Percentiles rank a stretch among this genome's conserved stretches.
Evolutionary conservation across 2,888 invertebrate genomes (phyloP).

Genomic region (Heteropelma amictum): DNA sequence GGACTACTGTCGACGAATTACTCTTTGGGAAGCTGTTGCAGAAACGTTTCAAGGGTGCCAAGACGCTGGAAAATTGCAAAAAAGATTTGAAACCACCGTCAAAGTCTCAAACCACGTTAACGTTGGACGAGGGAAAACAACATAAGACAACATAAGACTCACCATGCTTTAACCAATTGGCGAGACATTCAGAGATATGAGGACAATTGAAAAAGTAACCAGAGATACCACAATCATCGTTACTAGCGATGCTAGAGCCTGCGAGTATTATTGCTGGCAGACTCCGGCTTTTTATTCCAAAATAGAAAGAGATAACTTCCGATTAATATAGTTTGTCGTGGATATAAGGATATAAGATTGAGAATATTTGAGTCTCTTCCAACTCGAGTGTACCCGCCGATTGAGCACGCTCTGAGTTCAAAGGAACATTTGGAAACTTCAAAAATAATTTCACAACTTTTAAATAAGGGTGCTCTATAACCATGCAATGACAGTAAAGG

Average conservation of each 20-base stretch:
- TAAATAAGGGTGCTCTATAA: slow-evolving; percentile 14
- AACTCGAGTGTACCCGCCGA: neutral
- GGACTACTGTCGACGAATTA: slow-evolving; percentile 24
- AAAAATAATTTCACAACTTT: slow-evolving; percentile 10
- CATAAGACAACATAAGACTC: neutral
- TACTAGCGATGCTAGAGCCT: neutral
- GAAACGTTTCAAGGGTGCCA: slow-evolving; percentile 38
- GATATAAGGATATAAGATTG: slow-evolving; percentile 14
- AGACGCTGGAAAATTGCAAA: slow-evolving; percentile 1
- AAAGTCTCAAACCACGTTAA: slow-evolving; percentile 1
- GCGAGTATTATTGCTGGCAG: slow-evolving; percentile 17
- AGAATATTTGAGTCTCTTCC: slow-evolving; percentile 11
- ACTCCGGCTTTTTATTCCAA: slow-evolving; percentile 1
- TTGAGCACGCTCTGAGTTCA: neutral
- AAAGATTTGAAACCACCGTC: slow-evolving; percentile 24
- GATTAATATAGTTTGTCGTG: slow-evolving; percentile 13
- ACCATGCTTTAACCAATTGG: neutral
- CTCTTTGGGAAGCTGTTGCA: slow-evolving; percentile 39
- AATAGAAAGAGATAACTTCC: slow-evolving; percentile 19
- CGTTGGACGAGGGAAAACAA: neutral
- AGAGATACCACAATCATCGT: slow-evolving; percentile 6
- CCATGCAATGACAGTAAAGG: neutral
- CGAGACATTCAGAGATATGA: slow-evolving; percentile 8
- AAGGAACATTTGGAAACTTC: slow-evolving; percentile 6
- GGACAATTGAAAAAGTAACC: slow-evolving; percentile 24